Conservation (phyloP, 2,113 vertebrate genomes). For the Candoia aspera region DNA sequence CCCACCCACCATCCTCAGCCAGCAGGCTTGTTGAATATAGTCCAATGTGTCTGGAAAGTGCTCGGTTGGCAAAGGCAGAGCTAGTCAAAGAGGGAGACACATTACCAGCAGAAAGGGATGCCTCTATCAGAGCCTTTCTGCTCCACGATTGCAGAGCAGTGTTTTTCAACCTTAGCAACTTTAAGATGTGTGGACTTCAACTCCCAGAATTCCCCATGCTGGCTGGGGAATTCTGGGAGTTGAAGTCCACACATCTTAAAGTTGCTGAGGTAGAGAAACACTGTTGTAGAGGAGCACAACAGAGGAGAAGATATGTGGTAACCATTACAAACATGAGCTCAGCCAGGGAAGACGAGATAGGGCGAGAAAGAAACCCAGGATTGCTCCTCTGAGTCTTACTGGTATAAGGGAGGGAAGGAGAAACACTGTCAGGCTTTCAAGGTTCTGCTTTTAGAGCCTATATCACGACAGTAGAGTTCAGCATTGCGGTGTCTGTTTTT, state of each 20-base stretch:
- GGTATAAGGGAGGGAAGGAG: not conserved
- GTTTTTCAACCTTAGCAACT: not conserved
- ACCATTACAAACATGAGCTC: not conserved
- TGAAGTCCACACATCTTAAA: not conserved
- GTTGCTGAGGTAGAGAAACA: not conserved
- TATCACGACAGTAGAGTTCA: not conserved
- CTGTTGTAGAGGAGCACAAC: not conserved
- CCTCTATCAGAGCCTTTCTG: accelerated
- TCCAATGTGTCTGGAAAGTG: not conserved
- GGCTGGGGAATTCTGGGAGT: not conserved
- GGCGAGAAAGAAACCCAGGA: not conserved
- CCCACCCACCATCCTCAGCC: not conserved
- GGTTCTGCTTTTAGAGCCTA: not conserved
- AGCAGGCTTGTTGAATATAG: not conserved
- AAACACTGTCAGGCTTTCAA: not conserved
- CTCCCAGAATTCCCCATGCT: too few species aligned
- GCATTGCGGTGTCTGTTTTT: not conserved
- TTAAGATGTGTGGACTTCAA: not conserved
- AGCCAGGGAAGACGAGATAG: not conserved
- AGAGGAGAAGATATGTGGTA: not conserved
- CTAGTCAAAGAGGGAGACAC: not conserved
- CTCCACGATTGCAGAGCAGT: not conserved
- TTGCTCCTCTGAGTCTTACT: not conserved
- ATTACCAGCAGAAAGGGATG: accelerated
- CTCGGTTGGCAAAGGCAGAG: not conserved